Conservation (phyloP, 2,888 invertebrate genomes). For the Drosophila fungiperda region DNA sequence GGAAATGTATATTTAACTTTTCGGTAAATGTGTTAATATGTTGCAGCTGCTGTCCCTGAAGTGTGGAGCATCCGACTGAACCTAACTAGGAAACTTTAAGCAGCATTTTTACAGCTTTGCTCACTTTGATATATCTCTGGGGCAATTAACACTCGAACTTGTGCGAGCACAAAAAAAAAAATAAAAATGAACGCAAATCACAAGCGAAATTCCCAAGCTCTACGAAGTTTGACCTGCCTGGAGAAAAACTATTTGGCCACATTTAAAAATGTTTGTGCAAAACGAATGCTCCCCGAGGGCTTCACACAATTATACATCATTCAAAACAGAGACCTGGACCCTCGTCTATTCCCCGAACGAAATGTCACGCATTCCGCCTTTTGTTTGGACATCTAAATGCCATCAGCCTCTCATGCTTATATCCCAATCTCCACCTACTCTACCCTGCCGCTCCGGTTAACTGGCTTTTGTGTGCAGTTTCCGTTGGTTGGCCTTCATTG, state of each 20-base stretch:
- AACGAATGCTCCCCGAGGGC: constrained; percentile 35
- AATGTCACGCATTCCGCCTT: constrained; percentile 48
- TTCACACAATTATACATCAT: constrained; percentile 61
- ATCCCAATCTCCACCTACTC: background rate
- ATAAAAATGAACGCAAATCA: constrained; percentile 17
- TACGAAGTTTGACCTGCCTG: constrained; percentile 19
- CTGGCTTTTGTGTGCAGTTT: constrained; percentile 35
- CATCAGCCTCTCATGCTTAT: background rate
- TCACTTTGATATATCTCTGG: constrained; percentile 43
- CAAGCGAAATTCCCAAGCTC: constrained; percentile 14
- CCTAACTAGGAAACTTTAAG: constrained; percentile 19
- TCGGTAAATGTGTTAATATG: constrained; percentile 27
- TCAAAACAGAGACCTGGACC: constrained; percentile 42
- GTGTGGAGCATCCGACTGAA: constrained; percentile 15
- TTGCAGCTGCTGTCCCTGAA: constrained; percentile 18
- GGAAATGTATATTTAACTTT: constrained; percentile 31
- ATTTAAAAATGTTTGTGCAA: constrained; percentile 49
- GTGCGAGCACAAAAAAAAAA: constrained; percentile 20
- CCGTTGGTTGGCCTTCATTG: constrained; percentile 61
- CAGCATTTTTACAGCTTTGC: constrained; percentile 16
- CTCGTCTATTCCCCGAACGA: constrained; percentile 30
- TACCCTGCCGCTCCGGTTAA: background rate
- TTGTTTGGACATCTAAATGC: constrained; percentile 35
- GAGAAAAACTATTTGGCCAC: constrained; percentile 49
- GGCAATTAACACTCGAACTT: constrained; percentile 53